These are phyloP conservation scores for Rhynchophorus ferrugineus DNA, from an alignment of 1,140 invertebrate species.

Conservation along the genomic window DNA sequence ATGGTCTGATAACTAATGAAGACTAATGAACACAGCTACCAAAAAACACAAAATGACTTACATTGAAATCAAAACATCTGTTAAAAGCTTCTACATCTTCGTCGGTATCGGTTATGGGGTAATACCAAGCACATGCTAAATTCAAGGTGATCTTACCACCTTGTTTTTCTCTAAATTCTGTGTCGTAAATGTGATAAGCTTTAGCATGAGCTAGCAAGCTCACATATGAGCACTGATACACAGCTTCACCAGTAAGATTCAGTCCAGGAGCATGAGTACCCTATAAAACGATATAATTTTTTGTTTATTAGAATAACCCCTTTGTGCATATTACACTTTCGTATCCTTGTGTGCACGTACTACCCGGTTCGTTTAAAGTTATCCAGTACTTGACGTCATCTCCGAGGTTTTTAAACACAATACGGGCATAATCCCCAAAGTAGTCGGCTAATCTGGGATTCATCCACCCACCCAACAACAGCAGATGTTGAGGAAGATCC, in stretches of 20 bases:
- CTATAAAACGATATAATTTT: not conserved
- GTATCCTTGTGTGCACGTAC: conserved; percentile 19
- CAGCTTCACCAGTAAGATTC: conserved; percentile 45
- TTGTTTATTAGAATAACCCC: not conserved
- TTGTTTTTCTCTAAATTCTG: conserved; percentile 36
- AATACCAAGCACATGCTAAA: not conserved
- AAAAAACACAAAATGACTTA: conserved; percentile 13
- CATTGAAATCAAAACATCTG: conserved; percentile 8
- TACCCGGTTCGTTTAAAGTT: conserved; percentile 44
- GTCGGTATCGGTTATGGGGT: not conserved
- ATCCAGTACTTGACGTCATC: conserved; percentile 43
- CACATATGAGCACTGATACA: conserved; percentile 48
- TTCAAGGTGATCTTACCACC: conserved; percentile 13
- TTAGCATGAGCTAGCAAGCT: conserved; percentile 48
- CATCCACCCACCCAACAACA: conserved; percentile 58
- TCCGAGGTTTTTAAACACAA: conserved; percentile 21
- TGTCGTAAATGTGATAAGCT: conserved; percentile 47
- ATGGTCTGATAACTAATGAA: too few relatives aligned
- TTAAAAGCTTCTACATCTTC: conserved; percentile 5
- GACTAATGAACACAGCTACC: too few relatives aligned
- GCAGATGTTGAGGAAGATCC: conserved; percentile 53
- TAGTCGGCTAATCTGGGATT: conserved; percentile 51
- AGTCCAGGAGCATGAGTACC: conserved; percentile 24
- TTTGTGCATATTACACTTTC: conserved; percentile 1
- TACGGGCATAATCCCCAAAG: conserved; percentile 42